phyloP scores from a whole-genome alignment of 2,797 vertebrate species.

The Enteromius argenteus region DNA sequence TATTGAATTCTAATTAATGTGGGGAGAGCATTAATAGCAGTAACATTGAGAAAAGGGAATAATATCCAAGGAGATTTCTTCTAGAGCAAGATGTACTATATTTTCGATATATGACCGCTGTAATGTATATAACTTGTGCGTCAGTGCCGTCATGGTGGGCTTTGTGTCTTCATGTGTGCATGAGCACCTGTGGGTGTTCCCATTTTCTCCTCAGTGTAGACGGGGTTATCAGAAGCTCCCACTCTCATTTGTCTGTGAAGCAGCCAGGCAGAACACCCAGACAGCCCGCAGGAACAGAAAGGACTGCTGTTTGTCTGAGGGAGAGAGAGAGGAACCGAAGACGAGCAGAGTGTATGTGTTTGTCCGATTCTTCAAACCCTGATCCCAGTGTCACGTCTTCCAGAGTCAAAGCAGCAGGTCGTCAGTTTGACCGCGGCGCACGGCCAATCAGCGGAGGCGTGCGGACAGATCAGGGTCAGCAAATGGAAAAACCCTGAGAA shows the following conservation, averaged over 20 bases:
- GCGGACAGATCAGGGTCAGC: slow-evolving; percentile 47
- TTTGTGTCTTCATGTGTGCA: background rate
- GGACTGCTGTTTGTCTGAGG: slow-evolving; percentile 22
- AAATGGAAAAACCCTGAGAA: slow-evolving; percentile 5
- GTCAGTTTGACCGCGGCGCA: background rate
- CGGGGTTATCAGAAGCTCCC: slow-evolving; percentile 47
- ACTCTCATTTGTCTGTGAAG: slow-evolving; percentile 51
- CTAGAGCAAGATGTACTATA: background rate
- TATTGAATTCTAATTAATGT: background rate
- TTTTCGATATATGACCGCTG: background rate
- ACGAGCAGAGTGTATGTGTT: slow-evolving; percentile 7
- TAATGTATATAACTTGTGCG: background rate
- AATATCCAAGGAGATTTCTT: background rate
- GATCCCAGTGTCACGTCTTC: slow-evolving; percentile 23
- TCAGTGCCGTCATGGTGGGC: background rate
- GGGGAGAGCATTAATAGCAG: background rate
- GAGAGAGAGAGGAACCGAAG: background rate
- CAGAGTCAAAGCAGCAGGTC: slow-evolving; percentile 34
- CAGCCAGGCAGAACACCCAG: slow-evolving; percentile 49
- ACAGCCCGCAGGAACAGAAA: slow-evolving; percentile 41
- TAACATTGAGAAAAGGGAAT: background rate
- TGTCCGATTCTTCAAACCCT: slow-evolving; percentile 11
- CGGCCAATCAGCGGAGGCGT: slow-evolving; percentile 15
- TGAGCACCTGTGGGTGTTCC: slow-evolving; percentile 36
- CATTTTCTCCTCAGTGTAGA: slow-evolving; percentile 11